These are phyloP conservation scores for Cyphomyrus plagiostoma DNA, from an alignment of 2,113 vertebrate genomes.

Conservation along the genomic window DNA sequence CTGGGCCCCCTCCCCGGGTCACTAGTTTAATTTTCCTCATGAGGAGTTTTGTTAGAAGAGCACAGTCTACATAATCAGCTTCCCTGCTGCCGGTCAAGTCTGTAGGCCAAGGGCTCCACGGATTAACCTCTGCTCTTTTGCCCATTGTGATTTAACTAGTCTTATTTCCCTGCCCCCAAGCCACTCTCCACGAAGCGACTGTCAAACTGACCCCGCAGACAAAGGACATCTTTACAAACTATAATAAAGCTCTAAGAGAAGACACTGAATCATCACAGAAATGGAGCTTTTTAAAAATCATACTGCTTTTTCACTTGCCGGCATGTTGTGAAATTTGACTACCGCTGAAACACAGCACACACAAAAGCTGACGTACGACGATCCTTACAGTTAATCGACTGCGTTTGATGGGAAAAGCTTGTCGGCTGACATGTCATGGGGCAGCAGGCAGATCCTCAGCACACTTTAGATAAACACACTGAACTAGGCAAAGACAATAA, in stretches of 20 bases:
- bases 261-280: not conserved
- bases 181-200: conserved; percentile 16
- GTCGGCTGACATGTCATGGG: not conserved
- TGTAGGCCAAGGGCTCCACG: conserved; percentile 37
- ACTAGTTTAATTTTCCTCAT: conserved; percentile 33
- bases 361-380: not conserved
- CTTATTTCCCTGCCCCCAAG: conserved; percentile 42
- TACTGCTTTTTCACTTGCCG: not conserved
- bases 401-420: not conserved
- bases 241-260: conserved; percentile 20
- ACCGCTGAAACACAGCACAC: not conserved
- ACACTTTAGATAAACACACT: not conserved
- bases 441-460: not conserved
- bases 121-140: conserved; percentile 46
- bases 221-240: conserved; percentile 20
- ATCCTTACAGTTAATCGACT: not conserved
- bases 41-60: conserved; percentile 49
- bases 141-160: conserved; percentile 42
- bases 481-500: not conserved
- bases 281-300: not conserved
- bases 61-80: conserved; percentile 40
- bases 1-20: conserved; percentile 40
- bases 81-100: conserved; percentile 40
- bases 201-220: conserved; percentile 24
- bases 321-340: not conserved